Base-by-base conservation (phyloP, 2,888 invertebrate species). In the Cremastinae sp. region DNA sequence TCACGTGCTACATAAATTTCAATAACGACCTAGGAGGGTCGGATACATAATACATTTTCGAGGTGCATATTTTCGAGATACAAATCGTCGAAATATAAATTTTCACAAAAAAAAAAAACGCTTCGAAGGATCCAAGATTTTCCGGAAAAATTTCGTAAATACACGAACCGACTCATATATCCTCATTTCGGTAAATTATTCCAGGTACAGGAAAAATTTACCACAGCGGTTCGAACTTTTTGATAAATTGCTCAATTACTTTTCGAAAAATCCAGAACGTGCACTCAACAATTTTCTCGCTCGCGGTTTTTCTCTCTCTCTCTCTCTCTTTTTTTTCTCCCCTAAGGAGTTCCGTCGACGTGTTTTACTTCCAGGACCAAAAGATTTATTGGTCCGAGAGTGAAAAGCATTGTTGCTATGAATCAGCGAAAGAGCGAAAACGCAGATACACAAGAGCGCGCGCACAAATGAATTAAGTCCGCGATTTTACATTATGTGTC, bases 341-440 rank as follows among this genome's bases (percentile, higher is more conserved):
- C 14, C 41, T 4, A 22, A 41, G 39, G 22, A 58, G 37, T 18
- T 41, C 5, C 8, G 39, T n/a, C 58, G 39, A 59, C 39, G n/a
- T 16, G 35, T 22, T 71, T 75, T 49, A 43, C 71, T 49, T 61
- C 16, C 28, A 28, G 49, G 55, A 47, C 45, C 20, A 49, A 58
- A 47, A 65, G 65, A 75, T 75, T 75, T 66, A 75, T 71, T 39
- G 71, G 49, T 49, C 49, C 49, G 22, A 22, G 22, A 43, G 39
- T 10, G 59, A 20, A 41, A 56, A 61, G 47, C 20, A 71, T 61
- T 55, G 71, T 61, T 35, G 28, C 58, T 53, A 22, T 39, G 70
- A 71, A 66, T 75, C 70, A 47, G 64, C 12, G 47, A 18, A 49
- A 14, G 14, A 41, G 16, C 16, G 43, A 61, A 56, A 43, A 16